Evolutionary conservation across 2,113 vertebrate species (phyloP).

Genomic region (Indicator indicator): DNA sequence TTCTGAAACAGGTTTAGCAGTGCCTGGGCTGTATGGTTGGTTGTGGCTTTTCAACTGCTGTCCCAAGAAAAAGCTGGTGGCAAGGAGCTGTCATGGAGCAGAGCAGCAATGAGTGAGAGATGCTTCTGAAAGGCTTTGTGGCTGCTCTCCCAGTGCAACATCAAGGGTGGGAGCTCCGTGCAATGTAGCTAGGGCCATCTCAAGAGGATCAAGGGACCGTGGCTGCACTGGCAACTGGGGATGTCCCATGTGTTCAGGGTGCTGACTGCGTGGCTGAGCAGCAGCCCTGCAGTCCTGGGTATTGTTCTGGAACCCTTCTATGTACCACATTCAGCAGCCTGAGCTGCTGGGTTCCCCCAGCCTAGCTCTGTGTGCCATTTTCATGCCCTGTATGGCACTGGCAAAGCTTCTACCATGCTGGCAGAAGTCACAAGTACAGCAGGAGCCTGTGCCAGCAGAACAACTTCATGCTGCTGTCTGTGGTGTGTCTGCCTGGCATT

Average conservation of each 20-base stretch:
- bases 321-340: neutral
- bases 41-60: neutral
- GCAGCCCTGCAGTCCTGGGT: accelerated
- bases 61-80: neutral
- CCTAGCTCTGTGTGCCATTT: accelerated
- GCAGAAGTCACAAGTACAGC: neutral
- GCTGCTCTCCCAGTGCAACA: neutral
- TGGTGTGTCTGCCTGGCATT: no score
- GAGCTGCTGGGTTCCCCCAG: neutral
- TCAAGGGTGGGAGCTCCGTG: neutral
- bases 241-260: accelerated
- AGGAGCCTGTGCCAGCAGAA: neutral
- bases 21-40: neutral
- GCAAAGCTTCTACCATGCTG: neutral
- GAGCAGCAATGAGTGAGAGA: accelerated
- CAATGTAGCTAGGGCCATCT: neutral
- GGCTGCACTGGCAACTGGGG: accelerated
- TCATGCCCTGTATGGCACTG: accelerated
- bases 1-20: neutral
- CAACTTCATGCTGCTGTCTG: neutral
- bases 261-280: accelerated
- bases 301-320: neutral
- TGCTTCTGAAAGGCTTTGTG: neutral
- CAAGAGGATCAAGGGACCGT: accelerated
- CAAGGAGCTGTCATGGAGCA: neutral